Percentiles rank a stretch among this genome's conserved stretches.
Evolutionary conservation across 2,113 vertebrate genomes (phyloP).

Genomic region (Marmota monax): DNA sequence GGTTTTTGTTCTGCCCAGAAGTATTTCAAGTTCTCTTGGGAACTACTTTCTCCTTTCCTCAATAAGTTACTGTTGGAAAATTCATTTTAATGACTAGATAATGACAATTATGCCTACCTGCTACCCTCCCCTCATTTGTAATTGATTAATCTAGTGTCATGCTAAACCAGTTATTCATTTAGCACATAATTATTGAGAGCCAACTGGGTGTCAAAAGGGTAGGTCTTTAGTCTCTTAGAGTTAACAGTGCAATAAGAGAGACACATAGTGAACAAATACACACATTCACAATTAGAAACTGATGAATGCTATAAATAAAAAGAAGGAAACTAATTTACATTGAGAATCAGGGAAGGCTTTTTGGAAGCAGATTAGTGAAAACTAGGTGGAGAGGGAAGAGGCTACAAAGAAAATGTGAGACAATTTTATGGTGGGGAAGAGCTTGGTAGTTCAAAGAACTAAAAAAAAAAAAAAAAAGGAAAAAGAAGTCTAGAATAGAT

Average conservation of each 20-base stretch:
- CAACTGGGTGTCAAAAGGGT: not conserved
- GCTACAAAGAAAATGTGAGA: not conserved
- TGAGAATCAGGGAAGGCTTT: not conserved
- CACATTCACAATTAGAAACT: conserved; percentile 9
- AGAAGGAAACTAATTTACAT: not conserved
- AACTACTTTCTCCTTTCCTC: not conserved
- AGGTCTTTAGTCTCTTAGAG: not conserved
- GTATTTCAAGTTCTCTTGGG: not conserved
- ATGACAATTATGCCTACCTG: not conserved
- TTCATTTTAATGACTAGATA: conserved; percentile 19
- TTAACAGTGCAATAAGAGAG: conserved; percentile 4
- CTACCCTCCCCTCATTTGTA: not conserved
- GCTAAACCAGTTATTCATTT: not conserved
- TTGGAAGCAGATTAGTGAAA: not conserved
- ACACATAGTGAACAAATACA: not conserved
- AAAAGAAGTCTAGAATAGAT: not conserved
- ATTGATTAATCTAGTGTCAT: not conserved
- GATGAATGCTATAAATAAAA: not conserved
- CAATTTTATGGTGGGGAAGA: not conserved
- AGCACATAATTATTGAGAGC: not conserved
- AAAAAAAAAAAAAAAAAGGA: not conserved
- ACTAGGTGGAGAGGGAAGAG: not conserved
- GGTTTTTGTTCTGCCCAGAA: not conserved
- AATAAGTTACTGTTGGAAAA: not conserved
- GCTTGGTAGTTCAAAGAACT: not conserved